Base-by-base conservation (phyloP, 2,113 vertebrate genomes). In the Nicator chloris region DNA sequence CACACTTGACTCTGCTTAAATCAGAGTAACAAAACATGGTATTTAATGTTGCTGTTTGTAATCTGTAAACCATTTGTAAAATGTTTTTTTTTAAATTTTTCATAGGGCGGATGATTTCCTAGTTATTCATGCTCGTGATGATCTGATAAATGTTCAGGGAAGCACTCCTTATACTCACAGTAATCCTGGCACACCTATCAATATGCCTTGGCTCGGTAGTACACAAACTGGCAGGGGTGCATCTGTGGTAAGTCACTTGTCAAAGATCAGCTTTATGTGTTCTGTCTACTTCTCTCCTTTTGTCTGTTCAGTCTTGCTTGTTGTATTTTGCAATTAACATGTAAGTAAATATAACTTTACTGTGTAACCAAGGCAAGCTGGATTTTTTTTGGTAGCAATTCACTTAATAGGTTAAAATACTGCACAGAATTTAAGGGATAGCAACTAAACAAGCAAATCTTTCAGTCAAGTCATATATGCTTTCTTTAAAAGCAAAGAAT, bases 201-300 rank as follows among this genome's bases (percentile, higher is more conserved):
- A 99, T 92, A 99, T 99, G 99, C 99, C 99, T 13, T 99, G 99
- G 99, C 98, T 99, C 57, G 99, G 99, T 63, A 98, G 99, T 71
- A 84, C 98, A 31, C 99, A 99, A 97, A 99, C 99, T 21, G 99
- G 99, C 86, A 98, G 99, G 96, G 99, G 99, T 65, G 99, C 99
- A 31, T 97, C 99, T 72, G 98, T 99, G 98, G 99, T 99, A 97
- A 98, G 99, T 95, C 7, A 0, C 49, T 89, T 89, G 28, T 90
- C 23, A 60, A 86, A 95, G 40, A 78, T 78, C n/a, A 79, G n/a
- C 22, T 21, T 57, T 77, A 22, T 26, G 9, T 88, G 14, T 44
- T 82, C 37, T 45, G 2, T 51, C 23, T 69, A 1, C 31, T 59
- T 77, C 24, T 82, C 30, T 80, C 7, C 30, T 63, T 86, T 28